phyloP scores from a whole-genome alignment of 2,113 vertebrate species.

The Telmatochromis brichardi region DNA sequence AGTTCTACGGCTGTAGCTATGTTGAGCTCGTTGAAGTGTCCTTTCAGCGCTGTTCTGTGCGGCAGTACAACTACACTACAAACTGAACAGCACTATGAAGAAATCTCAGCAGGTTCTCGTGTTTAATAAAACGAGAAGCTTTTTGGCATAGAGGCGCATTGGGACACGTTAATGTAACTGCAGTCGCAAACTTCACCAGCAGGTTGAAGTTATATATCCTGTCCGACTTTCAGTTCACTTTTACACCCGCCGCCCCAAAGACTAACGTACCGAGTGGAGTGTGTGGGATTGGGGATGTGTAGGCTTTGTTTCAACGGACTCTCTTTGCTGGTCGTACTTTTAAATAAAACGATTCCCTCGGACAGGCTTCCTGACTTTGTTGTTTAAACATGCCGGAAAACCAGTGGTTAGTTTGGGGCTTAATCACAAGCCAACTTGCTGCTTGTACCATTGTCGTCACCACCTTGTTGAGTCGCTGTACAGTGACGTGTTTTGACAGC shows the following conservation, averaged over 20 bases:
- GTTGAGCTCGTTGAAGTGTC: not conserved
- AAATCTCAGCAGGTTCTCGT: not conserved
- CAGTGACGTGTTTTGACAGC: not conserved
- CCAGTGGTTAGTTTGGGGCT: not conserved
- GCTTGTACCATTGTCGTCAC: not conserved
- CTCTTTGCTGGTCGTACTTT: not conserved
- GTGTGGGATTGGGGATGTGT: not conserved
- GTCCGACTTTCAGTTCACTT: not conserved
- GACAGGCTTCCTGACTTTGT: not conserved
- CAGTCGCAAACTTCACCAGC: not conserved
- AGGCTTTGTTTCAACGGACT: not conserved
- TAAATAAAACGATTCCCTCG: not conserved
- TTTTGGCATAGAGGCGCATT: not conserved
- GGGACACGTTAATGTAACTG: not conserved
- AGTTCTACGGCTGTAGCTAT: not conserved
- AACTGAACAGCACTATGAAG: not conserved
- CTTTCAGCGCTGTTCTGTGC: not conserved
- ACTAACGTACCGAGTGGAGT: not conserved
- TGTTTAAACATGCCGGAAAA: not conserved
- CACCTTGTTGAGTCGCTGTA: not conserved
- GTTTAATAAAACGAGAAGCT: not conserved
- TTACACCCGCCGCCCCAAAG: not conserved
- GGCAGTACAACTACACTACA: accelerated
- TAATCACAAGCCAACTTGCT: not conserved
- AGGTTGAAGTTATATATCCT: not conserved